These are phyloP conservation scores for Edolisoma coerulescens DNA, from an alignment of 2,113 vertebrate genomes.

Conservation along the genomic window DNA sequence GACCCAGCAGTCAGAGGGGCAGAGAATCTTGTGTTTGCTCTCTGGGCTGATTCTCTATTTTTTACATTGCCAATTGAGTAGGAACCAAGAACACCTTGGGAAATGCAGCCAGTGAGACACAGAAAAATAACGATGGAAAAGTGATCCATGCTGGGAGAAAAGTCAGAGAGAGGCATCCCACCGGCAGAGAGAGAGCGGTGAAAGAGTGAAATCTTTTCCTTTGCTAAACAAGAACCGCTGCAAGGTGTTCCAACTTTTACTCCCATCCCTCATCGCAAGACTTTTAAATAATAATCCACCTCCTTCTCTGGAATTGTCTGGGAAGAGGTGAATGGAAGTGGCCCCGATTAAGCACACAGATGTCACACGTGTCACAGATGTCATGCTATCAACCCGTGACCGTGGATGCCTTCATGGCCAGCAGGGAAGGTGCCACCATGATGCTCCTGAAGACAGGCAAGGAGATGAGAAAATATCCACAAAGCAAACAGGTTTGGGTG, in stretches of 20 bases:
- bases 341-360: conserved; percentile 36
- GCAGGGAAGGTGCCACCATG: neutral
- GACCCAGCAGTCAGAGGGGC: neutral
- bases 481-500: neutral
- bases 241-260: conserved; percentile 16
- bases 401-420: neutral
- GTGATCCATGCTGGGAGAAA: conserved; percentile 1
- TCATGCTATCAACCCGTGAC: neutral
- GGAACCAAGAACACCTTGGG: conserved; percentile 10
- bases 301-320: neutral
- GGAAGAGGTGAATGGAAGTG: conserved; percentile 43
- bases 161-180: neutral
- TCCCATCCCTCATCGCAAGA: neutral
- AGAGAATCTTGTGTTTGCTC: neutral
- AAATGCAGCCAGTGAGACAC: conserved; percentile 2
- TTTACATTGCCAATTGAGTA: neutral
- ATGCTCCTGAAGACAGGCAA: neutral
- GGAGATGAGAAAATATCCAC: neutral
- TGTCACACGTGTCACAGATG: neutral
- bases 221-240: neutral
- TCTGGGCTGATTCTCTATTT: neutral
- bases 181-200: neutral
- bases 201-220: neutral
- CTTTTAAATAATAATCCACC: neutral
- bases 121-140: neutral